phyloP scores from a whole-genome alignment of 2,888 invertebrate genomes.

The Ennomos fuscantarius region DNA sequence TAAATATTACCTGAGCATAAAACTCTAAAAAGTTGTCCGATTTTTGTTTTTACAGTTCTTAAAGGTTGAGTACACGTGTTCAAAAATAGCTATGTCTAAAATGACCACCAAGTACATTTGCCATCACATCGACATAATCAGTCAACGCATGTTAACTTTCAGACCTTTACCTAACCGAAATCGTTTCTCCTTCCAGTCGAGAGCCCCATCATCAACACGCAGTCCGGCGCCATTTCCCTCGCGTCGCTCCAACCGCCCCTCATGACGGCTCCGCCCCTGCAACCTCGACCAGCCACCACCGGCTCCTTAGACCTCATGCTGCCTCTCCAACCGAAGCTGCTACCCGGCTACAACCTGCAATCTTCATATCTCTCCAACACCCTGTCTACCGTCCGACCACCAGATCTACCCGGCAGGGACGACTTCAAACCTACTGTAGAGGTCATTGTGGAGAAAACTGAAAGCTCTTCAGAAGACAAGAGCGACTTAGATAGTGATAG shows the following conservation, averaged over 20 bases:
- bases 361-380: constrained; percentile 80
- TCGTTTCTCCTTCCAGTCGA: constrained; percentile 80
- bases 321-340: constrained; percentile 89
- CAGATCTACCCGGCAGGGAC: constrained; percentile 60
- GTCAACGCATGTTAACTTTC: too few relatives aligned
- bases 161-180: constrained; percentile 20
- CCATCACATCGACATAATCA: too few relatives aligned
- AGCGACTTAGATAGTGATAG: constrained; percentile 59
- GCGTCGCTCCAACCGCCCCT: constrained; percentile 83
- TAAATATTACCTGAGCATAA: too few relatives aligned
- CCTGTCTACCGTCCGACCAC: constrained; percentile 79
- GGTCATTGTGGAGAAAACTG: constrained; percentile 69
- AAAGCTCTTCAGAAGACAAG: constrained; percentile 45
- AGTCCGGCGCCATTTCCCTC: constrained; percentile 77
- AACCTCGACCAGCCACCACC: constrained; percentile 89
- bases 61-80: too few relatives aligned
- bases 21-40: too few relatives aligned
- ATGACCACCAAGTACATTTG: too few relatives aligned
- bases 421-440: constrained; percentile 68
- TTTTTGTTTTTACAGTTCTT: too few relatives aligned
- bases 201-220: constrained; percentile 79
- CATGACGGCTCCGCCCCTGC: constrained; percentile 85
- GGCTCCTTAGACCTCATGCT: constrained; percentile 88
- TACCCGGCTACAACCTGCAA: constrained; percentile 84
- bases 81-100: too few relatives aligned